Conservation (phyloP, 2,888 invertebrate genomes). For the Serripes groenlandicus region DNA sequence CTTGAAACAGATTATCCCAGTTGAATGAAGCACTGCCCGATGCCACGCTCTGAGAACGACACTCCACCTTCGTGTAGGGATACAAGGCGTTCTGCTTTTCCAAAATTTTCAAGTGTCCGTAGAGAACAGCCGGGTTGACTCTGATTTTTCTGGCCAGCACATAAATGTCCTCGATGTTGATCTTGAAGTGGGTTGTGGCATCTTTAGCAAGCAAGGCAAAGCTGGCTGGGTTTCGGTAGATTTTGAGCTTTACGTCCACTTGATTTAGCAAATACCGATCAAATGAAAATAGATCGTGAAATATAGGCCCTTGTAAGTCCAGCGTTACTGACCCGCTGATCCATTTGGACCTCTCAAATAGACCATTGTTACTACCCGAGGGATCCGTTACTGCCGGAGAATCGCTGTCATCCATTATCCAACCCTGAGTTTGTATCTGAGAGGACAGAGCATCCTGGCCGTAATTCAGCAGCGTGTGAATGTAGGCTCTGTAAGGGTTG, state of each 20-base stretch:
- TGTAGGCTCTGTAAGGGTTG: constrained; percentile 48
- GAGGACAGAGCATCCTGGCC: constrained; percentile 18
- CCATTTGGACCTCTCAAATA: constrained; percentile 31
- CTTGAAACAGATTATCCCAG: constrained; percentile 51
- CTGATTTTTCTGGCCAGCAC: constrained; percentile 20
- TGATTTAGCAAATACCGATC: constrained; percentile 46
- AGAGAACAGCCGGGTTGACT: constrained; percentile 33
- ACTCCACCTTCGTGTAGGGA: constrained; percentile 34
- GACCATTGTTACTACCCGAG: constrained; percentile 35
- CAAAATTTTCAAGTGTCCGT: constrained; percentile 23
- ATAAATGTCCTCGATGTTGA: constrained; percentile 27
- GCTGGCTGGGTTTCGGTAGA: constrained; percentile 43
- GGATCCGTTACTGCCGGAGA: constrained; percentile 48
- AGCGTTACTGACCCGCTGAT: constrained; percentile 23
- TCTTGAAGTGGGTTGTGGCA: not conserved
- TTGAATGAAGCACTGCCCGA: constrained; percentile 29
- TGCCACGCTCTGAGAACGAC: constrained; percentile 28
- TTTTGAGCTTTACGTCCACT: constrained; percentile 29
- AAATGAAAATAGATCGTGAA: constrained; percentile 55
- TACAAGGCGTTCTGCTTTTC: constrained; percentile 36
- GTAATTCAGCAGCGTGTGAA: constrained; percentile 46
- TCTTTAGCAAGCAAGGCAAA: constrained; percentile 52
- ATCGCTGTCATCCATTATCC: not conserved
- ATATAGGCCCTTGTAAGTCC: constrained; percentile 55
- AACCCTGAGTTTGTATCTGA: not conserved